Conservation (phyloP, 2,797 vertebrate genomes). For the Characodon lateralis region DNA sequence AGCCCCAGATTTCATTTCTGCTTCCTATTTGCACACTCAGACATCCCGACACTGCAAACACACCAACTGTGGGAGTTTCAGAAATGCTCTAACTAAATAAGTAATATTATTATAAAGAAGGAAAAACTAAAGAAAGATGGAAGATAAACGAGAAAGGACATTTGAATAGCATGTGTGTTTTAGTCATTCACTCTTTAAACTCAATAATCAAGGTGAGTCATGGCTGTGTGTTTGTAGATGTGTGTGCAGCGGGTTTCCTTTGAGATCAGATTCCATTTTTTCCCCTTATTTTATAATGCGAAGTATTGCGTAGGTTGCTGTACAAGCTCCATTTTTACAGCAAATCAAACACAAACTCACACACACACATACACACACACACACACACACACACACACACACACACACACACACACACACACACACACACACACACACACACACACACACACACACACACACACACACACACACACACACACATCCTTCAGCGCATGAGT, state of each 20-base stretch:
- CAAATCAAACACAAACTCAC: constrained; percentile 12
- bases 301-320: constrained; percentile 10
- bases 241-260: constrained; percentile 16
- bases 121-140: background rate
- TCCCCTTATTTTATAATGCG: constrained; percentile 8
- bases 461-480: constrained; percentile 1
- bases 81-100: constrained; percentile 20
- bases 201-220: constrained; percentile 51
- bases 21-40: background rate
- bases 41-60: background rate
- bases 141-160: constrained; percentile 1
- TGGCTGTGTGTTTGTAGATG: constrained; percentile 4
- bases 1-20: constrained; percentile 14
- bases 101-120: constrained; percentile 8
- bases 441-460: constrained; percentile 14
- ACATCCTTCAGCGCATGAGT: constrained; percentile 40
- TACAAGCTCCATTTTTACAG: background rate
- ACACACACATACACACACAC: background rate
- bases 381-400: background rate
- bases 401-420: background rate
- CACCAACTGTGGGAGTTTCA: constrained; percentile 18
- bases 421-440: constrained; percentile 6
- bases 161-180: constrained; percentile 17
- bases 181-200: constrained; percentile 54
- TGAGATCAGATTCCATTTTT: constrained; percentile 9